Evolutionary conservation across 2,888 invertebrate species (phyloP).

Genomic region (Polymixis flavicincta): DNA sequence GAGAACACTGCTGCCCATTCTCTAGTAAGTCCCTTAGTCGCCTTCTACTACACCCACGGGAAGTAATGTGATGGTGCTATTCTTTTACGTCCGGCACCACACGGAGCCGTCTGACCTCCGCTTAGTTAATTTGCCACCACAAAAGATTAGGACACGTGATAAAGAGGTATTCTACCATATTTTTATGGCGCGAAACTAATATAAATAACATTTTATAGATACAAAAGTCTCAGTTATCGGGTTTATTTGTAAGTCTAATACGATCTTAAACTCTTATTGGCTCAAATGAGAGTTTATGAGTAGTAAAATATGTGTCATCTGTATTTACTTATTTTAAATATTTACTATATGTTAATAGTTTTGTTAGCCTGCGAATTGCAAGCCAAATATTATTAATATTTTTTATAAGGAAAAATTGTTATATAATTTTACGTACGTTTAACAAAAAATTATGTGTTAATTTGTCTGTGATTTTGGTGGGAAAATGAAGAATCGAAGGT

Average conservation of each 20-base stretch:
- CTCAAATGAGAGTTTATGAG: slow-evolving; percentile 56
- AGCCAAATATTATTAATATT: slow-evolving; percentile 64
- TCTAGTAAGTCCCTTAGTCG: no score
- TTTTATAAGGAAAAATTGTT: slow-evolving; percentile 47
- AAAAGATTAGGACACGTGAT: slow-evolving; percentile 42
- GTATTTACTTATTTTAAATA: slow-evolving; percentile 66
- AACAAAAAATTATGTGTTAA: slow-evolving; percentile 39
- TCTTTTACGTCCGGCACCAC: no score
- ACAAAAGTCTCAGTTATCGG: slow-evolving; percentile 36
- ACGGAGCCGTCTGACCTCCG: slow-evolving; percentile 12
- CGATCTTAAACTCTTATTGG: slow-evolving; percentile 56
- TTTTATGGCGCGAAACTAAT: slow-evolving; percentile 29
- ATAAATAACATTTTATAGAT: slow-evolving; percentile 47
- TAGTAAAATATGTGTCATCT: slow-evolving; percentile 64
- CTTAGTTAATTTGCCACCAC: slow-evolving; percentile 11
- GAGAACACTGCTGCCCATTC: no score
- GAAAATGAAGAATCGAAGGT: slow-evolving; percentile 11
- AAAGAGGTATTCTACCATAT: slow-evolving; percentile 38
- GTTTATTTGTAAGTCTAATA: slow-evolving; percentile 50
- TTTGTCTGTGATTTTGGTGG: slow-evolving; percentile 27
- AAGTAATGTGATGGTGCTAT: no score
- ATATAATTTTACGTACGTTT: slow-evolving; percentile 41
- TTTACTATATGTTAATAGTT: slow-evolving; percentile 66
- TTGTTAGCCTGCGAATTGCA: slow-evolving; percentile 67
- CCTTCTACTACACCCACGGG: no score